phyloP scores from a whole-genome alignment of 2,113 vertebrate species.

The Vimba vimba region DNA sequence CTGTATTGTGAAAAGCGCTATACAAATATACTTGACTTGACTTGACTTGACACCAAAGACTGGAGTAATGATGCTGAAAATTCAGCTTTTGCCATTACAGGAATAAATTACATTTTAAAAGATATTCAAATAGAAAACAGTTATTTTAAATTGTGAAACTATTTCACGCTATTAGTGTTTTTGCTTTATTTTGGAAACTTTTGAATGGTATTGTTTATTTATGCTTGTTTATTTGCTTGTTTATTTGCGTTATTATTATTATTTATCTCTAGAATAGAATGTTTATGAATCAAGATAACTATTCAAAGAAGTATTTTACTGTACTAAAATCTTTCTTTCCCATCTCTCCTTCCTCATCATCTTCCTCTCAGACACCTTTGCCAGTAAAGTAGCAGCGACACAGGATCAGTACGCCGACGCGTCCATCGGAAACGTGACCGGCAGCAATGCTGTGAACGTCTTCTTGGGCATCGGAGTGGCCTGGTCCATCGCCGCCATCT shows the following conservation, averaged over 20 bases:
- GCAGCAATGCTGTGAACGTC: conserved; percentile 97
- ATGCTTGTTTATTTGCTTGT: background rate
- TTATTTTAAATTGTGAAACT: too few species aligned
- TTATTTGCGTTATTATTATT: background rate
- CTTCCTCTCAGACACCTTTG: conserved; percentile 87
- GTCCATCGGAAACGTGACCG: conserved; percentile 97
- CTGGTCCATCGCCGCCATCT: conserved; percentile 98
- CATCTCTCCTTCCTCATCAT: background rate
- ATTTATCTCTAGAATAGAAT: background rate
- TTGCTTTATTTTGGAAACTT: too few species aligned
- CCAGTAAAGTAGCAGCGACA: conserved; percentile 97
- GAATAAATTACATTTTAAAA: too few species aligned
- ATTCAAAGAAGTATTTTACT: background rate
- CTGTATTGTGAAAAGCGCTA: too few species aligned
- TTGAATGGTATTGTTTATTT: too few species aligned
- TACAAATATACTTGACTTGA: too few species aligned
- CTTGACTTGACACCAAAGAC: too few species aligned
- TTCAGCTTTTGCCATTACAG: too few species aligned
- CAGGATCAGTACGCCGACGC: conserved; percentile 98
- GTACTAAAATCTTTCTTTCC: background rate
- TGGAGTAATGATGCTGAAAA: too few species aligned
- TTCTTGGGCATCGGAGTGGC: conserved; percentile 99
- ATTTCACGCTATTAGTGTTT: too few species aligned
- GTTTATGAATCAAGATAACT: background rate
- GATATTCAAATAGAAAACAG: too few species aligned